phyloP scores from a whole-genome alignment of 2,113 vertebrate genomes.

The Oxyruncus cristatus region DNA sequence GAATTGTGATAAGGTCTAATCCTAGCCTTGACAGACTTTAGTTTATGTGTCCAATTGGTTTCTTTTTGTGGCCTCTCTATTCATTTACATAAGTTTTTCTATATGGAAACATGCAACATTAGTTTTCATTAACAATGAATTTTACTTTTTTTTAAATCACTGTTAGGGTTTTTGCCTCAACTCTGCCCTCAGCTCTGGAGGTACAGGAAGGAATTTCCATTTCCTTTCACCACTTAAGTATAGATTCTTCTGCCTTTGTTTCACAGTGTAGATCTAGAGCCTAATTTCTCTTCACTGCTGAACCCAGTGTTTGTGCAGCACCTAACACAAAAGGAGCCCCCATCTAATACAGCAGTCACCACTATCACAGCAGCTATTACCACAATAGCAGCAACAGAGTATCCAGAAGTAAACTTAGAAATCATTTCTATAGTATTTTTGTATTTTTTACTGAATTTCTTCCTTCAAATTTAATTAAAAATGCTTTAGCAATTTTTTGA shows the following conservation, averaged over 20 bases:
- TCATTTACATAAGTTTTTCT: background rate
- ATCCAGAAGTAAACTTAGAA: background rate
- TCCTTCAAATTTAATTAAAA: conserved; percentile 40
- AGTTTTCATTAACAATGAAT: background rate
- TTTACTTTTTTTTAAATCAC: background rate
- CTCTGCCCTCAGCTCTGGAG: background rate
- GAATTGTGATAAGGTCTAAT: background rate
- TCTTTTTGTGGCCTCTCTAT: background rate
- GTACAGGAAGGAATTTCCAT: background rate
- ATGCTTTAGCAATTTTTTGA: conserved; percentile 7
- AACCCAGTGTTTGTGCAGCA: background rate
- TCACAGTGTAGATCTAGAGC: background rate
- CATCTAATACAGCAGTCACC: background rate
- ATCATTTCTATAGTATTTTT: background rate
- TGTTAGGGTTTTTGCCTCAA: background rate
- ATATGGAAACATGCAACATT: background rate
- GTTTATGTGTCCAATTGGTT: background rate
- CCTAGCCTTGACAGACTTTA: background rate
- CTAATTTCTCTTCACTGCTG: background rate
- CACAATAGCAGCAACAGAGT: background rate
- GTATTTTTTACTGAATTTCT: conserved; percentile 10
- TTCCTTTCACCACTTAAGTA: background rate
- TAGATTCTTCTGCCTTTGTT: background rate
- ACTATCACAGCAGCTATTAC: background rate
- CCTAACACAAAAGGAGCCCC: background rate